Evolutionary conservation across 2,888 invertebrate species (phyloP), one percentile per base, ranked within the genome.

Genomic region (Chrysomela aeneicollis): DNA sequence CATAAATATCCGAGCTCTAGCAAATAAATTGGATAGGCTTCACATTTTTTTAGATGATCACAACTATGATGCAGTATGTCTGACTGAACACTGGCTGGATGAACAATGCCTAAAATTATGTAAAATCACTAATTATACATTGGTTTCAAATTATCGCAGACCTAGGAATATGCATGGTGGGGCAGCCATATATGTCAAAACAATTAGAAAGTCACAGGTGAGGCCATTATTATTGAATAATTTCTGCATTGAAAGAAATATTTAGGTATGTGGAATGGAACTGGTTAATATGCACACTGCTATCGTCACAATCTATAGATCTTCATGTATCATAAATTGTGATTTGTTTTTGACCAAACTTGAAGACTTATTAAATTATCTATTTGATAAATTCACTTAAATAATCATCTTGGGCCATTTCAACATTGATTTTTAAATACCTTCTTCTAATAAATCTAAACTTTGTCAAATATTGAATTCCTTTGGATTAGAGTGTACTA

Each of bases 171-270:
- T 53, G 35, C 53, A 18, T 10, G 51, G 51, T 26, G 51, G 51
- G 51, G 49, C 49, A 49, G 49, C 49, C 19, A 49, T 49, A 49
- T 49, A 49, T 49, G 49, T 17, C 18, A 53, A 9, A 32, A 53
- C 26, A 30, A 18, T 17, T 32, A 35, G 30, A 15, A 53, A n/a
- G n/a, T n/a, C 30, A 53, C 32, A 53, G 35, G 53, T 53, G 26
- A 53, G 35, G 18, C 53, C 35, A 53, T 32, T 53, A 53, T 18
- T 15, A 53, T 53, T 51, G 15, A 51, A 51, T 22, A 51, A 51
- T 22, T 51, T 51, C 51, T 9, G 51, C 51, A 51, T 51, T 51
- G 51, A 22, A 51, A 51, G 51, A 51, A n/a, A 51, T 51, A 51
- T 51, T 26, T 2, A 51, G 22, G 51, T 22, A 21, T 15, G n/a